These are phyloP conservation scores for Octomys mimax DNA, from an alignment of 2,797 vertebrate species.

Conservation along the genomic window DNA sequence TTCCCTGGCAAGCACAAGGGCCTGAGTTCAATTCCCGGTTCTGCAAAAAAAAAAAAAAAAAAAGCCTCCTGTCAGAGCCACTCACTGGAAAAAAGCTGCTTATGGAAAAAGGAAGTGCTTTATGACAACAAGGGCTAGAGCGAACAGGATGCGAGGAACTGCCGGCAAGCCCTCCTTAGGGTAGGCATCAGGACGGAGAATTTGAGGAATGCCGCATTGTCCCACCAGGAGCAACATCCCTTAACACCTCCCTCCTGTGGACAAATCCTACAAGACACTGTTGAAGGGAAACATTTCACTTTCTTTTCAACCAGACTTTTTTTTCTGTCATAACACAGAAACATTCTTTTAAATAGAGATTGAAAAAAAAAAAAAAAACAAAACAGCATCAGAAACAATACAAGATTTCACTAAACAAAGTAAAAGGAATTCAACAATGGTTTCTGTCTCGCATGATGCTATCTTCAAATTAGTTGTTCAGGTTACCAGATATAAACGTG, in stretches of 20 bases:
- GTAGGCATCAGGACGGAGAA: background rate
- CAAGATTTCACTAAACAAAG: too few relatives aligned
- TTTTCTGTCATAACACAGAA: too few relatives aligned
- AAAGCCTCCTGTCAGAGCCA: background rate
- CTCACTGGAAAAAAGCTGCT: background rate
- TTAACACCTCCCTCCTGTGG: background rate
- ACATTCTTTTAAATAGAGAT: too few relatives aligned
- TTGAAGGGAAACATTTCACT: conserved; percentile 5
- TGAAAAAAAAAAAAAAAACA: too few relatives aligned
- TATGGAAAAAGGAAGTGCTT: background rate
- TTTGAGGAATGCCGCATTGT: background rate
- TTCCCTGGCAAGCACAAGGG: too few relatives aligned
- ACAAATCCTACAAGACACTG: background rate
- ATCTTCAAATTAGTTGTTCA: too few relatives aligned
- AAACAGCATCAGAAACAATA: too few relatives aligned
- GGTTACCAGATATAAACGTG: too few relatives aligned
- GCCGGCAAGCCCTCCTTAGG: background rate
- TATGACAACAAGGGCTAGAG: too few relatives aligned
- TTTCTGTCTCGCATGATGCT: too few relatives aligned
- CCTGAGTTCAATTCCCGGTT: too few relatives aligned
- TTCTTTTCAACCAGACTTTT: background rate
- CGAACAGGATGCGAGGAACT: background rate
- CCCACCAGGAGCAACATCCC: background rate
- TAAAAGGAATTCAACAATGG: too few relatives aligned
- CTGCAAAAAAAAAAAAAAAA: background rate